Evolutionary conservation across 2,888 invertebrate genomes (phyloP).

Genomic region (Choristoneura rosaceana): DNA sequence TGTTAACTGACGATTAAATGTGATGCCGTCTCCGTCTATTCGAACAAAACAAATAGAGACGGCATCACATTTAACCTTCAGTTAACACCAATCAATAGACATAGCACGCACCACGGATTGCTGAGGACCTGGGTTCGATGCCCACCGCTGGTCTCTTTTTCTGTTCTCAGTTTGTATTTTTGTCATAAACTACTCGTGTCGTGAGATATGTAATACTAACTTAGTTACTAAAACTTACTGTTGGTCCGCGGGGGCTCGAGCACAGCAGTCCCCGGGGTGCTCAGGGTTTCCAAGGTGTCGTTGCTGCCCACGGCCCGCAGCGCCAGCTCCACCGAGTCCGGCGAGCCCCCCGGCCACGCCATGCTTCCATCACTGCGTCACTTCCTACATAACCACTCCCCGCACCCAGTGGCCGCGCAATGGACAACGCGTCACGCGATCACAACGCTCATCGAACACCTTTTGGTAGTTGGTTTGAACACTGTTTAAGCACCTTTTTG

Average conservation of each 20-base stretch:
- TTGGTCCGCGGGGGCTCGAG: constrained; percentile 10
- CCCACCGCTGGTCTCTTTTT: no score
- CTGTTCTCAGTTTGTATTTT: no score
- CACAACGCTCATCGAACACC: not conserved
- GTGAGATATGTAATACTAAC: no score
- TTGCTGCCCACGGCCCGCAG: constrained; percentile 56
- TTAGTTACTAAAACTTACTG: constrained; percentile 17
- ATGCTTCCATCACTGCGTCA: constrained; percentile 50
- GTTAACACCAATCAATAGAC: no score
- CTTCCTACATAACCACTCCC: constrained; percentile 52
- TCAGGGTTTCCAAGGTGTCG: constrained; percentile 50
- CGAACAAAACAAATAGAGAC: no score
- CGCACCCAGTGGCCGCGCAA: constrained; percentile 45
- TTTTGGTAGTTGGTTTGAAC: constrained; percentile 11
- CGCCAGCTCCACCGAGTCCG: constrained; percentile 72
- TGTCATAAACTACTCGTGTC: no score
- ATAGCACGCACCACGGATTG: no score
- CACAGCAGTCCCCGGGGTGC: constrained; percentile 28
- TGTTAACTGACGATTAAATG: no score
- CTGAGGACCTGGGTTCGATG: no score
- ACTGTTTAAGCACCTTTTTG: constrained; percentile 23
- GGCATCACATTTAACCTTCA: no score
- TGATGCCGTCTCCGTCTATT: no score
- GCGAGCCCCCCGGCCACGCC: constrained; percentile 80
- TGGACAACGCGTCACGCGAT: constrained; percentile 19